These are phyloP conservation scores for Esox masquinongy DNA, from an alignment of 2,797 vertebrate genomes.

Conservation along the genomic window DNA sequence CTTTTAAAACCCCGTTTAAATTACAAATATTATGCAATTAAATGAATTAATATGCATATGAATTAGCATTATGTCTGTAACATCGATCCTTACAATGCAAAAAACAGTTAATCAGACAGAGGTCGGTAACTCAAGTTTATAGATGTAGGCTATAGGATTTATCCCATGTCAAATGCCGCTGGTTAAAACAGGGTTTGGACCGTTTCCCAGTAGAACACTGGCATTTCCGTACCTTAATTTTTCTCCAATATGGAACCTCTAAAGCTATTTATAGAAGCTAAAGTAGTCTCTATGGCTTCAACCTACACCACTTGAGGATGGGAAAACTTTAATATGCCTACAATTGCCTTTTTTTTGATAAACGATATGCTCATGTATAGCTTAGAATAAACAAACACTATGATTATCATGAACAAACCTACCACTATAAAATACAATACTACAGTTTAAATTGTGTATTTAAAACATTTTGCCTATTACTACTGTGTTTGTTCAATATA, in stretches of 20 bases:
- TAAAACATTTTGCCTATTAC: neutral
- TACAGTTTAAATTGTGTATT: neutral
- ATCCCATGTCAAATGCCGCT: neutral
- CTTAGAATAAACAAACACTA: neutral
- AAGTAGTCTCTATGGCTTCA: conserved; percentile 3
- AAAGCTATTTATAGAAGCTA: conserved; percentile 60
- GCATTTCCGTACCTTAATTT: conserved; percentile 61
- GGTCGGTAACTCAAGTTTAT: neutral
- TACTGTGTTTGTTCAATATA: neutral
- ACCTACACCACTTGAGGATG: conserved; percentile 9
- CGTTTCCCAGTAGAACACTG: conserved; percentile 53
- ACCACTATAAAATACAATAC: neutral
- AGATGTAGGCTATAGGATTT: neutral
- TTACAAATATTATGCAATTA: neutral
- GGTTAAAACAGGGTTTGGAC: conserved; percentile 1
- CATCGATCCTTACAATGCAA: neutral
- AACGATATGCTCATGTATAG: neutral
- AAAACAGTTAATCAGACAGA: neutral
- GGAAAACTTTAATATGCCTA: neutral
- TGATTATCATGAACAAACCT: neutral
- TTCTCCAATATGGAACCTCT: conserved; percentile 33
- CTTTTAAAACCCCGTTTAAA: neutral
- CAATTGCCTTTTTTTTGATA: neutral
- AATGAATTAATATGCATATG: neutral
- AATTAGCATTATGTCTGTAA: neutral